phyloP scores from a whole-genome alignment of 2,113 vertebrate species.

The Colinus virginianus region DNA sequence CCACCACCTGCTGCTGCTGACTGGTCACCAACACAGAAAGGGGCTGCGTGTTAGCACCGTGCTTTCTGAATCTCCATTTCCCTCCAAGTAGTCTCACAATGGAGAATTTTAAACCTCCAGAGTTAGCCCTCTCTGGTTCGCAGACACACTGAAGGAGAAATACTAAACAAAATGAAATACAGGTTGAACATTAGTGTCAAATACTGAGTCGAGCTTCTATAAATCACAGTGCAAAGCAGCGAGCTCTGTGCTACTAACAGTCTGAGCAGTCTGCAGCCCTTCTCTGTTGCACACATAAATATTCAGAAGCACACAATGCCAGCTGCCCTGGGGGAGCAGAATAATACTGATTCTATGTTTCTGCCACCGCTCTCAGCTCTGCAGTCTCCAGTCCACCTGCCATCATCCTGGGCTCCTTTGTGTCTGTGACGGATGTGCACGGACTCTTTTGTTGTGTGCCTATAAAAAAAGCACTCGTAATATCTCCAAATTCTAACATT shows the following conservation, averaged over 20 bases:
- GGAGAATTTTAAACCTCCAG: background rate
- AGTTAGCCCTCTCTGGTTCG: background rate
- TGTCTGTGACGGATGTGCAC: background rate
- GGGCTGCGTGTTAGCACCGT: background rate
- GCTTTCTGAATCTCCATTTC: background rate
- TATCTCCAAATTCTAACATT: background rate
- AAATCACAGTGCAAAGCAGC: background rate
- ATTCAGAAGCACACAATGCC: background rate
- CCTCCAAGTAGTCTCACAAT: background rate
- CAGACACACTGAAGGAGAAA: background rate
- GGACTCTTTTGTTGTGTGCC: background rate
- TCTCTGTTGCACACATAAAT: background rate
- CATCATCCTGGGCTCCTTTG: background rate
- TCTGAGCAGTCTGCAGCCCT: background rate
- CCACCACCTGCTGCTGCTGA: background rate
- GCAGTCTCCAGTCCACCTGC: background rate
- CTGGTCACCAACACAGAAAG: background rate
- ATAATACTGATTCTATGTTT: background rate
- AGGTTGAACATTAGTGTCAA: background rate
- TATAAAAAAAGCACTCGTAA: background rate
- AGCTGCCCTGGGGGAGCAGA: background rate
- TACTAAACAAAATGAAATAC: background rate
- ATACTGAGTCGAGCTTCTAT: background rate
- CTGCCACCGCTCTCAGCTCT: background rate
- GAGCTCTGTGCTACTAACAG: accelerated